phyloP scores from a whole-genome alignment of 2,113 vertebrate genomes.

The Apaloderma vittatum region DNA sequence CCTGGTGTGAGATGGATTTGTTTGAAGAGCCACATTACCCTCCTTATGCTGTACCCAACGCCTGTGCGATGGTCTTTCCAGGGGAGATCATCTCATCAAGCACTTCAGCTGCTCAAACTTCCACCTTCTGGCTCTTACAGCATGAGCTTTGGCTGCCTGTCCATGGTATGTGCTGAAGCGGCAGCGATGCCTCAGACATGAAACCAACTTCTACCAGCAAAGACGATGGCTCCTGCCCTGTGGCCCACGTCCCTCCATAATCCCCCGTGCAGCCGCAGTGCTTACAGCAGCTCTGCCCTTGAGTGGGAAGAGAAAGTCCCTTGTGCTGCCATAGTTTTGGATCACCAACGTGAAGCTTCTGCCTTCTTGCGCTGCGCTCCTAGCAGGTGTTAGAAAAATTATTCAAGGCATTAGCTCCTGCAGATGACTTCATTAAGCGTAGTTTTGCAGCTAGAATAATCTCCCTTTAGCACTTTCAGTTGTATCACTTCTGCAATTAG shows the following conservation, averaged over 20 bases:
- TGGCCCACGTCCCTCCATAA: background rate
- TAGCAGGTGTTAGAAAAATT: background rate
- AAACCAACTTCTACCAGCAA: background rate
- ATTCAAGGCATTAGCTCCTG: background rate
- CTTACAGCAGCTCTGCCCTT: background rate
- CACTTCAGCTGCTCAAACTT: background rate
- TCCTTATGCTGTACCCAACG: background rate
- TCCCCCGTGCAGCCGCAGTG: background rate
- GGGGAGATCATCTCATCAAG: background rate
- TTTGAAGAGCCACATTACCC: background rate
- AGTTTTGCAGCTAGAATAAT: background rate
- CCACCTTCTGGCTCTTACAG: background rate
- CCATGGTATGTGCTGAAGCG: fast-evolving
- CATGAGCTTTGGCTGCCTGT: background rate
- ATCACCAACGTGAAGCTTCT: background rate
- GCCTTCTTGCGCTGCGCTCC: background rate
- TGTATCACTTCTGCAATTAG: slow-evolving; percentile 5
- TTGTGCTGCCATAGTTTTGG: background rate
- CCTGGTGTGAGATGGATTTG: background rate
- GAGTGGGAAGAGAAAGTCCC: background rate
- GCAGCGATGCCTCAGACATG: background rate
- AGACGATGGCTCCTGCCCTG: fast-evolving
- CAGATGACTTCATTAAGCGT: background rate
- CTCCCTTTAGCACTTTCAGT: background rate
- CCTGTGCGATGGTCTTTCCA: background rate